Conservation (phyloP, 2,113 vertebrate species). For the Hemiscyllium ocellatum region DNA sequence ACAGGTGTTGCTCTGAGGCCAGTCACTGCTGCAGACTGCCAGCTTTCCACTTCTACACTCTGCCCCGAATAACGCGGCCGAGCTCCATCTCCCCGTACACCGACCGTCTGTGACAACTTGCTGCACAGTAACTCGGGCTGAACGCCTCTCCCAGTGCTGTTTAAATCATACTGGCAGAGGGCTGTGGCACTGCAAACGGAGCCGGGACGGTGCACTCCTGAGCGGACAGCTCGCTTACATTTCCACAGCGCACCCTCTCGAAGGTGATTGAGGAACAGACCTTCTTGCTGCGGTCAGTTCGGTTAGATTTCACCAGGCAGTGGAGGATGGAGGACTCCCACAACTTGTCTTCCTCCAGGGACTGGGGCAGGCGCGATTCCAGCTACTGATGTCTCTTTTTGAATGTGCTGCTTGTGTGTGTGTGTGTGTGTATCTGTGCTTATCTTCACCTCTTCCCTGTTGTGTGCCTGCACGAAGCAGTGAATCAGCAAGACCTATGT, state of each 20-base stretch:
- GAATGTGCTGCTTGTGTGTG: neutral
- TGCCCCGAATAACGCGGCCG: neutral
- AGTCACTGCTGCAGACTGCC: neutral
- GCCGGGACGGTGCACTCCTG: neutral
- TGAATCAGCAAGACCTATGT: conserved; percentile 20
- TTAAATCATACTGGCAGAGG: neutral
- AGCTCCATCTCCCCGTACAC: neutral
- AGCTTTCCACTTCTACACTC: neutral
- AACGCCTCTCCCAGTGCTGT: neutral
- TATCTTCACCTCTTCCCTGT: neutral
- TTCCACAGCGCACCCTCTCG: neutral
- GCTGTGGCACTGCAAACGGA: neutral
- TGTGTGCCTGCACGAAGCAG: conserved; percentile 10
- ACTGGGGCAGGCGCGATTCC: neutral
- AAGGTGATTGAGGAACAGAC: neutral
- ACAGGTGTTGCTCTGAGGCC: conserved; percentile 5
- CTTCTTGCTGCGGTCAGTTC: neutral
- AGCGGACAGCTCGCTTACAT: neutral
- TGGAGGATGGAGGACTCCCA: neutral
- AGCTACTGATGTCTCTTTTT: neutral
- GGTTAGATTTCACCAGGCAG: neutral
- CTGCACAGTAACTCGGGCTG: neutral
- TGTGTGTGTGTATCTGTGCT: neutral
- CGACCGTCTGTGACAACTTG: neutral
- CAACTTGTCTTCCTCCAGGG: neutral